Conservation (phyloP, 2,888 invertebrate species). For the Sphaeridia pumilis region DNA sequence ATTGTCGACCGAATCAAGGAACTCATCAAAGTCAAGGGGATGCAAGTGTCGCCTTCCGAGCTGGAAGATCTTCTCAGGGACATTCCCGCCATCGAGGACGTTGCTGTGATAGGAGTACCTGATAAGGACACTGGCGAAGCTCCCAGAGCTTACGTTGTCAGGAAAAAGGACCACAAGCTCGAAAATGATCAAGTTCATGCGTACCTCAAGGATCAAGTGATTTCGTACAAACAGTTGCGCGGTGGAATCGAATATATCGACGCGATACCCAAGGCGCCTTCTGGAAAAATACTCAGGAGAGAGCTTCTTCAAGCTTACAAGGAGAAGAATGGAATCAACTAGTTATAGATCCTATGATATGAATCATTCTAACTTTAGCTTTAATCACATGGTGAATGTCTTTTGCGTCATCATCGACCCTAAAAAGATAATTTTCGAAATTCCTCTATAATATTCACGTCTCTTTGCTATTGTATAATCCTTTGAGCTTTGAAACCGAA, state of each 20-base stretch:
- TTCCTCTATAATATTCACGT: too few species aligned
- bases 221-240: constrained; percentile 63
- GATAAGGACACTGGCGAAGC: constrained; percentile 58
- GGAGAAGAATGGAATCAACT: not conserved
- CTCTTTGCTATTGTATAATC: too few species aligned
- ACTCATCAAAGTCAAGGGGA: constrained; percentile 71
- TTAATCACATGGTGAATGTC: too few species aligned
- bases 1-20: constrained; percentile 68
- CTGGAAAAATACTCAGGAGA: constrained; percentile 64
- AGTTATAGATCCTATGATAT: too few species aligned
- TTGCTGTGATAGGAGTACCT: constrained; percentile 70
- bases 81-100: constrained; percentile 63
- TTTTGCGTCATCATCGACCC: too few species aligned
- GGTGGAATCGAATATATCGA: constrained; percentile 59
- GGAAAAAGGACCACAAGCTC: constrained; percentile 37
- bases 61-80: constrained; percentile 60
- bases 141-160: constrained; percentile 61
- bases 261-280: constrained; percentile 58
- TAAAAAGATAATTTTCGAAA: too few species aligned
- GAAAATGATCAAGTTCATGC: constrained; percentile 49
- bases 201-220: constrained; percentile 55
- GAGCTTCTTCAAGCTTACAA: constrained; percentile 42
- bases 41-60: constrained; percentile 64
- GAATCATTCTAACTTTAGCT: too few species aligned
- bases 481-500: too few species aligned